Percentiles rank a stretch among this genome's conserved stretches.
These are phyloP conservation scores for Drosophila acutilabella DNA, from an alignment of 2,888 invertebrate species.

Conservation along the genomic window DNA sequence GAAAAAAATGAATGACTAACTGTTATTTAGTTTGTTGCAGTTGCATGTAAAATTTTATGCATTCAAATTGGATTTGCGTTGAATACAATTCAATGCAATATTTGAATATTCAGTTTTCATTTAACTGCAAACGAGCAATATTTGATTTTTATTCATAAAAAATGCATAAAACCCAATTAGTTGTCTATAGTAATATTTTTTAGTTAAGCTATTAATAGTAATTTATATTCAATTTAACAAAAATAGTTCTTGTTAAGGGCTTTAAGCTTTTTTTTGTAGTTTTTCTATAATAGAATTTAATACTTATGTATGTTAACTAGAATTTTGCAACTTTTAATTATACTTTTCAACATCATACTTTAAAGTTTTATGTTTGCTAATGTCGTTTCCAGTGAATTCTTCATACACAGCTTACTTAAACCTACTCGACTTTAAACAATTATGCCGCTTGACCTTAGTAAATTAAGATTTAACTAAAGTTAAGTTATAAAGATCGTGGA, in stretches of 20 bases:
- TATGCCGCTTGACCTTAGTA: conserved; percentile 11
- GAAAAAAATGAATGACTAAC: conserved; percentile 26
- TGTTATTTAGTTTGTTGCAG: conserved; percentile 32
- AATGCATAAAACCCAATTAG: not conserved
- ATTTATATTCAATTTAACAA: not conserved
- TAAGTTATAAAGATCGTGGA: not conserved
- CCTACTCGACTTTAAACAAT: not conserved
- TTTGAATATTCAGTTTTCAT: conserved; percentile 50
- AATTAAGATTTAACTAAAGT: not conserved
- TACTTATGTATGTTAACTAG: not conserved
- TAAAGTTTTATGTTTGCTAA: not conserved
- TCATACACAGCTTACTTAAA: not conserved
- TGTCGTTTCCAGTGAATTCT: conserved; percentile 6
- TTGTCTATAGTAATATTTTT: not conserved
- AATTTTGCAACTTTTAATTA: not conserved
- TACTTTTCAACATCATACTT: not conserved
- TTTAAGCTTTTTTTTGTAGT: too few relatives aligned
- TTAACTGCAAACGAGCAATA: conserved; percentile 31
- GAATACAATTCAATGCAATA: conserved; percentile 46
- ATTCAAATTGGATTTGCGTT: conserved; percentile 47
- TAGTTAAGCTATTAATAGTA: too few relatives aligned
- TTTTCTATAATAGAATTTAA: not conserved
- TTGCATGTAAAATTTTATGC: conserved; percentile 28
- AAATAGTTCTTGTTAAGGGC: not conserved
- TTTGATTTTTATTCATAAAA: conserved; percentile 19